A percentile compares a stretch with the other conserved stretches of the same genome.
Evolutionary conservation across 2,797 vertebrate genomes (phyloP).

Genomic region (Euthynnus affinis): DNA sequence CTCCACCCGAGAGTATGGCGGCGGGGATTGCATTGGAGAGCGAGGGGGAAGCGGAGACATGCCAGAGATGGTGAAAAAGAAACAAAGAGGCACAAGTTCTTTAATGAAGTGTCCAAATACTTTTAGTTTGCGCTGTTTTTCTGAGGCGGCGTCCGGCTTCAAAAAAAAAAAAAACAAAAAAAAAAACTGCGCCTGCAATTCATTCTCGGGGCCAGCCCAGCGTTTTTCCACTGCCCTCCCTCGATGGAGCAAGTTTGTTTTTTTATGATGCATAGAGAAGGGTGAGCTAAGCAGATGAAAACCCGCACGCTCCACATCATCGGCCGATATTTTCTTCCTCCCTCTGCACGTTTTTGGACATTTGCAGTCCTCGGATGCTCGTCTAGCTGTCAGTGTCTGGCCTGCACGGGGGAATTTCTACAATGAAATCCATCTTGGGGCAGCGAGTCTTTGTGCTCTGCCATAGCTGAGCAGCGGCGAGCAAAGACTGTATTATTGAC

Average conservation of each 20-base stretch:
- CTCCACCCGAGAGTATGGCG: conserved; percentile 89
- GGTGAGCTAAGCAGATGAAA: conserved; percentile 80
- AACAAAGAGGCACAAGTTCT: conserved; percentile 70
- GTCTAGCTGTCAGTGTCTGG: conserved; percentile 71
- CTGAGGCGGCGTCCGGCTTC: conserved; percentile 21
- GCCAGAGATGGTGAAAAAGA: conserved; percentile 72
- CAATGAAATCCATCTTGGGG: conserved; percentile 83
- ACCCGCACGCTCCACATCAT: conserved; percentile 63
- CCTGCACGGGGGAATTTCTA: conserved; percentile 77
- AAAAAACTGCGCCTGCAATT: conserved; percentile 40
- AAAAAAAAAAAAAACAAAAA: too few species aligned
- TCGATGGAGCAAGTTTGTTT: conserved; percentile 84
- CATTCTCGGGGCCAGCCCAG: conserved; percentile 42
- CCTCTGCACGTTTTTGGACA: conserved; percentile 56
- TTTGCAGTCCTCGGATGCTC: conserved; percentile 60
- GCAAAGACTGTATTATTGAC: conserved; percentile 67
- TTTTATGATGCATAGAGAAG: conserved; percentile 73
- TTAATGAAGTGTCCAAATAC: conserved; percentile 17
- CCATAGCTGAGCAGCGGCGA: conserved; percentile 76
- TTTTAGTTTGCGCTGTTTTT: conserved; percentile 22
- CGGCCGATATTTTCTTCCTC: conserved; percentile 41
- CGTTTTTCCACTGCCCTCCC: conserved; percentile 63
- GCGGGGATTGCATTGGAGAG: conserved; percentile 72
- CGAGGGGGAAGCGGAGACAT: conserved; percentile 69
- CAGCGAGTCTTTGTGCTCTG: conserved; percentile 87